Evolutionary conservation across 2,888 invertebrate species (phyloP).

Genomic region (Euzophera pinguis): DNA sequence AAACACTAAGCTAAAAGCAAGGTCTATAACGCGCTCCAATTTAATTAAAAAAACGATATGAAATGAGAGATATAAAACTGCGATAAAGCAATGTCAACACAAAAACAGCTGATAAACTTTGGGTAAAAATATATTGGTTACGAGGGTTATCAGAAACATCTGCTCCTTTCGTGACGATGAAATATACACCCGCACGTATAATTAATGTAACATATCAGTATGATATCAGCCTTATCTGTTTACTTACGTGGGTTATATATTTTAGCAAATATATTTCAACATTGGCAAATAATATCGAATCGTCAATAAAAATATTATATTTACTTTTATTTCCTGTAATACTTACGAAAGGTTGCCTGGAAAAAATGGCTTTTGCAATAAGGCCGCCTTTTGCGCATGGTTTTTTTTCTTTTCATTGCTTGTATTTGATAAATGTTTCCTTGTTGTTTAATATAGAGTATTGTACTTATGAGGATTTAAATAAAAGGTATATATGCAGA

Average conservation of each 20-base stretch:
- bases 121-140: constrained; percentile 19
- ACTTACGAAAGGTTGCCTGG: no score
- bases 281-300: neutral
- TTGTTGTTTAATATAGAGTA: no score
- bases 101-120: constrained; percentile 4
- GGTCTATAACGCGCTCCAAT: no score
- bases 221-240: neutral
- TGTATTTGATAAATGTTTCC: no score
- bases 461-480: no score
- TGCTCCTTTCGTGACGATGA: constrained; percentile 30
- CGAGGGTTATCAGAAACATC: constrained; percentile 27
- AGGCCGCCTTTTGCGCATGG: no score
- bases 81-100: constrained; percentile 4
- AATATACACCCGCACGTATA: constrained; percentile 16
- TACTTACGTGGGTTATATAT: neutral
- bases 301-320: neutral
- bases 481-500: neutral
- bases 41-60: neutral
- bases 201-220: neutral
- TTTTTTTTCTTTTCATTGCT: no score
- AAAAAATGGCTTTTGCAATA: no score
- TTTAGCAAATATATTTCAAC: neutral
- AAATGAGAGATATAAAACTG: neutral
- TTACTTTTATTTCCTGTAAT: neutral
- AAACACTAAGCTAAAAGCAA: no score